Evolutionary conservation across 1,140 invertebrate species (phyloP), one percentile per base, ranked within the genome.

Genomic region (Lasioglossum baleicum): DNA sequence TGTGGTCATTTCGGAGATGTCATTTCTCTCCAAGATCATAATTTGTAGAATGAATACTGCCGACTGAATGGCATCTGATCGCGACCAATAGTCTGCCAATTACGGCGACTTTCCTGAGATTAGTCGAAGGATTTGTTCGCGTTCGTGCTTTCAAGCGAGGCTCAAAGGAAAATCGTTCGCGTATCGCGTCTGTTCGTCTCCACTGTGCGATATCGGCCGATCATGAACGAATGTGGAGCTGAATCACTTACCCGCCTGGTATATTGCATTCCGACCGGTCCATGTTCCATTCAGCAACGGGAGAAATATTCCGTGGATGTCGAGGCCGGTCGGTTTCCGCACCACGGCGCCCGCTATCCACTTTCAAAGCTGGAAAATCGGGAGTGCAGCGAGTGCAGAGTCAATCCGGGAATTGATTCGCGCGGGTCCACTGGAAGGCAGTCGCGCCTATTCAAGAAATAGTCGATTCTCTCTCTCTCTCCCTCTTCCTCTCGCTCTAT

Each of bases 351-450:
- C 10, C 68, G 31, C 7, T 67, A 67, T 67, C 44, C 51, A 26
- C 10, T n/a, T 26, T 70, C 17, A 48, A 73, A 73, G 76, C 76
- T 40, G 61, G 61, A 71, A 81, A 77, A 81, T 76, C 80, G 74
- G 42, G 65, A 69, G 56, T 63, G 71, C 42, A 17, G n/a, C 48
- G 56, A 58, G 56, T n/a, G 44, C 31, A 71, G 31, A 70, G 22
- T 64, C 74, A 76, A 81, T 81, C 75, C 42, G 60, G 51, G 31
- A 77, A 81, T 77, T 77, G 80, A 81, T 81, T 81, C 80, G 80
- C 66, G 58, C 70, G n/a, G 74, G 2, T 69, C 67, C 68, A n/a
- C 53, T 51, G 65, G 51, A 75, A 48, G 26, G 42, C 42, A 22
- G 56, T 60, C 67, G 75, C 22, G 80, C 61, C 74, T 81, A 81